These are phyloP conservation scores for Cataglyphis albicans DNA, from an alignment of 2,888 invertebrate species.

Conservation along the genomic window DNA sequence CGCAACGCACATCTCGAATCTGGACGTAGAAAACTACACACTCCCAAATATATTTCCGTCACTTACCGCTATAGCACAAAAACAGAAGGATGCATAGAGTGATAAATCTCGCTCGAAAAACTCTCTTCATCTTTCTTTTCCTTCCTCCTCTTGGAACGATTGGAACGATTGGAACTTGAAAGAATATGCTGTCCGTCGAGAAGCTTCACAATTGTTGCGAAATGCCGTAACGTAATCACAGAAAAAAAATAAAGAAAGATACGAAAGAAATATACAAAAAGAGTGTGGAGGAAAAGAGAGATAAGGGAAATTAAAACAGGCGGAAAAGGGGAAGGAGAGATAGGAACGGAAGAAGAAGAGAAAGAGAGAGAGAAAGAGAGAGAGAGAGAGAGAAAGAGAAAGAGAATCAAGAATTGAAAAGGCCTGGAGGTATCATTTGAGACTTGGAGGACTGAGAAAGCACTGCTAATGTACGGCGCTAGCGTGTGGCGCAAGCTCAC, in stretches of 20 bases:
- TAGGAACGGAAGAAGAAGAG: background rate
- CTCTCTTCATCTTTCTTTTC: conserved; percentile 18
- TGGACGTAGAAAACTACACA: background rate
- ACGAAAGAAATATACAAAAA: background rate
- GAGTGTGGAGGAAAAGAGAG: background rate
- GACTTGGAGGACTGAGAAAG: conserved; percentile 79
- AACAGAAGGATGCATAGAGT: conserved; percentile 24
- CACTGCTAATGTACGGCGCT: conserved; percentile 81
- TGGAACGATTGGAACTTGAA: background rate
- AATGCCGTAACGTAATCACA: background rate
- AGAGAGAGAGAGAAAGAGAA: conserved; percentile 10
- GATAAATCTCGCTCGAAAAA: conserved; percentile 18
- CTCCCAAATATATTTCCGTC: background rate
- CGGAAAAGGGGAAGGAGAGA: background rate
- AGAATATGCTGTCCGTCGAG: conserved; percentile 5
- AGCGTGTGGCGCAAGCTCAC: conserved; percentile 76
- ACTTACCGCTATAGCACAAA: conserved; percentile 36
- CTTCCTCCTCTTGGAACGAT: background rate
- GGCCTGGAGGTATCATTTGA: conserved; percentile 77
- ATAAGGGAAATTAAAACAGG: background rate
- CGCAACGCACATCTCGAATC: background rate
- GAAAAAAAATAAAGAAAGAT: background rate
- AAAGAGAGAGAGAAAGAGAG: conserved; percentile 25
- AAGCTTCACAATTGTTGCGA: conserved; percentile 17
- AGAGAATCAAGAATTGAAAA: conserved; percentile 69